Base-by-base conservation (phyloP, 2,888 invertebrate species). In the Chymomyza procnemis region DNA sequence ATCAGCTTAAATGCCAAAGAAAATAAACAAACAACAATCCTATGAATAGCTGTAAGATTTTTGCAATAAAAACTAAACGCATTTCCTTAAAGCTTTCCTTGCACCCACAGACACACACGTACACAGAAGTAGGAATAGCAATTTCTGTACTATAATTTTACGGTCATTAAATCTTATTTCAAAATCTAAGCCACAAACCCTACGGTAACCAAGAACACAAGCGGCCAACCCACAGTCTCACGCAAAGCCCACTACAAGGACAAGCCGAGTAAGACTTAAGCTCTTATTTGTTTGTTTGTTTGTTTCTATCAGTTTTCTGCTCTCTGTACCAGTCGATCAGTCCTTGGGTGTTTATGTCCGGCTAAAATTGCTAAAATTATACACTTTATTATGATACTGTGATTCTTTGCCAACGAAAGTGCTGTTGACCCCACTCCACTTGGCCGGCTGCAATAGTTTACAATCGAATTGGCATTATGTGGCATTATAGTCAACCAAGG, bases 381-480 rank as follows among this genome's bases (percentile, higher is more conserved):
- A 76, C 69, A 68, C 71, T 85, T 80, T 85, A 85, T 85, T 83
- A 85, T 87, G 87, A 85, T 81, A 80, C 78, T 81, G 60, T 48
- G 61, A 70, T 68, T 64, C 64, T 67, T 69, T 62, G 66, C 74
- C 69, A 71, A 74, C 74, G 67, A 71, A 74, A 79, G 74, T 74
- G 77, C 64, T 58, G 71, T 55, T 41, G 50, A 21, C 47, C 18
- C 22, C 67, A 57, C 9, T 61, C 48, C 55, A 56, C 62, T 63
- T 59, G 21, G 52, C 18, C 2, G 21, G 34, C 56, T 73, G 63
- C 69, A 70, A 73, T 77, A 76, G 80, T 76, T 81, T 79, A 85
- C 86, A 83, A 85, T 78, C 80, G 83, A 85, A 87, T 86, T 88
- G 87, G 87, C 79, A 87, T 88, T 85, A 82, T 84, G 74, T 76